A percentile compares a stretch with the other conserved stretches of the same genome.
Evolutionary conservation across 2,888 invertebrate species (phyloP).

Genomic region (Calameuta pallipes): DNA sequence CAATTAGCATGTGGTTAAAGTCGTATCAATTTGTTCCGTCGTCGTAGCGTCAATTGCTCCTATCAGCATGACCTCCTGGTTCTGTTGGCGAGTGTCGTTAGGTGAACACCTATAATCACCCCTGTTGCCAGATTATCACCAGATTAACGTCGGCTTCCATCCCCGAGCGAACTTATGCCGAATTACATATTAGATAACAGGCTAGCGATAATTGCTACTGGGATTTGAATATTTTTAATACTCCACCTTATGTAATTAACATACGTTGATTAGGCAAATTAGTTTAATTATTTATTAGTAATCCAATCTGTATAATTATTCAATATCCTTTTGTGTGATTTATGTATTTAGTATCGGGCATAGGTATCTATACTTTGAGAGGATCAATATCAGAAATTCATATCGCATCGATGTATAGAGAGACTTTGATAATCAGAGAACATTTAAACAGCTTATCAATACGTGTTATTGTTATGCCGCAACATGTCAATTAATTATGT

Average conservation of each 20-base stretch:
- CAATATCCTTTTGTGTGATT: background rate
- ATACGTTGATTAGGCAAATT: background rate
- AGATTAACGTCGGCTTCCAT: background rate
- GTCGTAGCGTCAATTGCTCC: background rate
- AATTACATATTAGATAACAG: background rate
- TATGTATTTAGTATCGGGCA: background rate
- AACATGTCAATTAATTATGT: background rate
- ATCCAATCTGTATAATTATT: background rate
- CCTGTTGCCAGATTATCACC: background rate
- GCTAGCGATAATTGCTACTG: background rate
- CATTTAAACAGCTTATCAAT: background rate
- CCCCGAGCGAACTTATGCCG: background rate
- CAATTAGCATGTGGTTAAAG: background rate
- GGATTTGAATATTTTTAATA: background rate
- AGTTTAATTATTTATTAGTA: background rate
- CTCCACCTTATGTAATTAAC: background rate
- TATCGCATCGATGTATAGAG: background rate
- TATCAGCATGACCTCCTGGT: background rate
- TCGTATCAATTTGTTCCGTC: background rate
- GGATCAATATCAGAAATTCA: background rate
- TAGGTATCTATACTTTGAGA: background rate
- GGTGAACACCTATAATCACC: background rate
- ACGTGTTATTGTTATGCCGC: background rate
- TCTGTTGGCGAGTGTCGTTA: background rate
- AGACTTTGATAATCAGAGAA: background rate